Percentiles rank a stretch among this genome's conserved stretches.
Evolutionary conservation across 2,888 invertebrate genomes (phyloP).

Genomic region (Bombyx huttoni): DNA sequence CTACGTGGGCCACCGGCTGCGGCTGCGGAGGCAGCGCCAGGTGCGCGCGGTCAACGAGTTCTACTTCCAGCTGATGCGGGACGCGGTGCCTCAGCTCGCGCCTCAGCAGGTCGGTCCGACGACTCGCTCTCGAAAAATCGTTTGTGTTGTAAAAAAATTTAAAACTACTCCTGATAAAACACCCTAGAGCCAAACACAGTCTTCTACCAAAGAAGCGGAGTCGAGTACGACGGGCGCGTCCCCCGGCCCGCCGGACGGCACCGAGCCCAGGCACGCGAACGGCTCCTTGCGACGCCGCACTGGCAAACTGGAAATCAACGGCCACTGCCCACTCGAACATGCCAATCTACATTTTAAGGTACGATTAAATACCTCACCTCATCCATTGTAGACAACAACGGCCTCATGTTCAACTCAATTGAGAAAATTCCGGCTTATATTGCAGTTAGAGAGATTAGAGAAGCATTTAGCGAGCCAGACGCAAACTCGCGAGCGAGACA

Average conservation of each 20-base stretch:
- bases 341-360: slow-evolving; percentile 35
- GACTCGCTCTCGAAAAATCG: neutral
- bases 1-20: slow-evolving; percentile 90
- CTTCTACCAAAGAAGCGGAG: slow-evolving; percentile 11
- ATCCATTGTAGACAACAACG: neutral
- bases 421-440: neutral
- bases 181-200: slow-evolving; percentile 14
- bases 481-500: slow-evolving; percentile 23
- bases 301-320: slow-evolving; percentile 32
- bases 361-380: neutral
- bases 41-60: slow-evolving; percentile 96
- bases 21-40: slow-evolving; percentile 91
- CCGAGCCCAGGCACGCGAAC: slow-evolving; percentile 32
- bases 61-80: slow-evolving; percentile 91
- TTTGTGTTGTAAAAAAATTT: too few relatives aligned
- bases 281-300: slow-evolving; percentile 37
- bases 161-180: too few relatives aligned
- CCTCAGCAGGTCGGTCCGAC: slow-evolving; percentile 32
- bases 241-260: neutral
- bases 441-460: slow-evolving; percentile 53
- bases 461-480: slow-evolving; percentile 32
- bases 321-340: slow-evolving; percentile 36
- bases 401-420: too few relatives aligned
- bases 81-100: slow-evolving; percentile 83
- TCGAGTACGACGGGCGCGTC: slow-evolving; percentile 9